These are phyloP conservation scores for Ips typographus DNA, from an alignment of 1,140 invertebrate genomes.

Conservation along the genomic window DNA sequence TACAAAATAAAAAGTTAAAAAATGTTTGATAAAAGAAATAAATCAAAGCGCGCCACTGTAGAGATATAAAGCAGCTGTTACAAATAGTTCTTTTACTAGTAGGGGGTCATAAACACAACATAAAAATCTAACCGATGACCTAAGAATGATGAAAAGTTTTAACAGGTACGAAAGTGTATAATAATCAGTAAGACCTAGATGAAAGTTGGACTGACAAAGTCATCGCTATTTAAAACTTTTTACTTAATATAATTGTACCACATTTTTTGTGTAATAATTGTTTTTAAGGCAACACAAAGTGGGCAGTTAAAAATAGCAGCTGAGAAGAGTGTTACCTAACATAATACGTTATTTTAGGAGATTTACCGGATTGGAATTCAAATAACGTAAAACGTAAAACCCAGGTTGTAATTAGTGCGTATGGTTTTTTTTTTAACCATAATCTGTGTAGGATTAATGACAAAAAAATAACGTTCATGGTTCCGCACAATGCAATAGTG, in stretches of 20 bases:
- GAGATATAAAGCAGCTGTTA: background rate
- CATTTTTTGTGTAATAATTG: no score
- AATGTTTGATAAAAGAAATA: background rate
- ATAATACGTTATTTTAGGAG: no score
- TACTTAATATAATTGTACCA: background rate
- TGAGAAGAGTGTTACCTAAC: no score
- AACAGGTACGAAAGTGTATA: slow-evolving; percentile 9
- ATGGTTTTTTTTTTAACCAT: no score
- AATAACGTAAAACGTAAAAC: no score
- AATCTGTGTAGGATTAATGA: no score
- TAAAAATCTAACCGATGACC: slow-evolving; percentile 14
- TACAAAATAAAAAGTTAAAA: background rate
- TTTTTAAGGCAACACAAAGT: no score
- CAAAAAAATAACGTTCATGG: no score
- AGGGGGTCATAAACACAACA: slow-evolving; percentile 16
- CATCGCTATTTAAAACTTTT: slow-evolving; percentile 13
- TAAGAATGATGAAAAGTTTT: slow-evolving; percentile 16
- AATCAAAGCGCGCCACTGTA: background rate
- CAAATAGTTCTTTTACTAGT: slow-evolving; percentile 6
- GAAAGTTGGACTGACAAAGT: slow-evolving; percentile 5
- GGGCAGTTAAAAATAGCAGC: no score
- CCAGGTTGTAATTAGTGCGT: no score
- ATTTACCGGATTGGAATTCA: no score
- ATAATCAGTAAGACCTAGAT: slow-evolving; percentile 2
- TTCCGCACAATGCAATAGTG: no score